Evolutionary conservation across 2,797 vertebrate genomes (phyloP), one percentile per base, ranked within the genome.

Genomic region (Cryptoblepharus egeriae): DNA sequence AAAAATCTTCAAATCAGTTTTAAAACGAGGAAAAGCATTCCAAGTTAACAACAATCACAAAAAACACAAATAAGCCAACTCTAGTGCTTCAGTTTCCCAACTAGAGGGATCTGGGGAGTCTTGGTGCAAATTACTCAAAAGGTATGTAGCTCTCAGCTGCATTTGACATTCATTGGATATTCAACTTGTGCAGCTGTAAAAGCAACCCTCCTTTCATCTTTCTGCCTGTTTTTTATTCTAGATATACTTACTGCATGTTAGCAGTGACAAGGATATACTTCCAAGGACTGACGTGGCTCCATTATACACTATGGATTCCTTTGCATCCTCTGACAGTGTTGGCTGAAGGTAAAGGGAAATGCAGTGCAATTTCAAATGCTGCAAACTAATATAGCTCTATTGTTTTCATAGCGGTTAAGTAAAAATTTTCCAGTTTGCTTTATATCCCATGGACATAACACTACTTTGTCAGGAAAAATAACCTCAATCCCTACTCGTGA

Each of bases 171-270:
- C 30, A 24, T 60, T 65, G 32, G 4, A 64, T 30, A 16, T 16
- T 55, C n/a, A 22, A 30, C 24, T 55, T 49, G n/a, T 52, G 28
- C 35, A 30, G 12, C 16, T 49, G 52, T 81, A 75, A 73, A 69
- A 64, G 20, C 22, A 67, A 63, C 67, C 69, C 65, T 84, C 70
- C 18, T 49, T 61, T 63, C 83, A 60, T 87, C 55, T 49, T 3
- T n/a, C 75, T 15, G 76, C 83, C 1, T 81, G 77, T 42, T 22
- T 89, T 70, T 83, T 30, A 24, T 79, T 90, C 73, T 93, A 99
- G 98, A 88, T 98, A 99, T 77, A 97, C 97, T 24, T 96, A 98
- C 6, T 96, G 95, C 80, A 96, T 99, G 90, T 88, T 99, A 85
- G 93, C 96, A 75, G 93, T 95, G 18, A 90, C 94, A 78, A 96